phyloP scores from a whole-genome alignment of 2,113 vertebrate species.

The Elephas maximus region DNA sequence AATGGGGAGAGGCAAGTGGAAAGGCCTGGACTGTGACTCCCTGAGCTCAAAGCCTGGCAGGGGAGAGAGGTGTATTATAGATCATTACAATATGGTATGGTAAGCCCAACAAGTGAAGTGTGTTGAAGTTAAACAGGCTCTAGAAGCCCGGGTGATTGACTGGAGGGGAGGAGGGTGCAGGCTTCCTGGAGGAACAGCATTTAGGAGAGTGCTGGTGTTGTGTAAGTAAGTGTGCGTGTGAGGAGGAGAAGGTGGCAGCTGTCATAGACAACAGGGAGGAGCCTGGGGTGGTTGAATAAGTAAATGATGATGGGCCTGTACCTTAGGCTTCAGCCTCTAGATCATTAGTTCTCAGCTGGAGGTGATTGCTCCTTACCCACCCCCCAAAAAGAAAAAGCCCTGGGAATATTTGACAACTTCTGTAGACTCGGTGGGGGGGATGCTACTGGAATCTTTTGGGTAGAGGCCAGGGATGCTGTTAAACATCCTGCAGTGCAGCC shows the following conservation, averaged over 20 bases:
- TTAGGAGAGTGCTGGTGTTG: neutral
- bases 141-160: neutral
- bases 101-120: neutral
- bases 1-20: neutral
- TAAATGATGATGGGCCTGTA: neutral
- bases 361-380: neutral
- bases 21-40: neutral
- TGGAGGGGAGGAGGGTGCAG: neutral
- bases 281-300: neutral
- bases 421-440: neutral
- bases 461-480: neutral
- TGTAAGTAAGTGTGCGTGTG: neutral
- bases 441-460: neutral
- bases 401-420: neutral
- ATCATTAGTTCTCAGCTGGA: neutral
- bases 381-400: too few species aligned
- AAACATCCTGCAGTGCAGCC: neutral
- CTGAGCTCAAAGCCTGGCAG: neutral
- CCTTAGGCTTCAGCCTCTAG: neutral
- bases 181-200: neutral
- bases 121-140: neutral
- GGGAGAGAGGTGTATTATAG: neutral
- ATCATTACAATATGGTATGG: neutral
- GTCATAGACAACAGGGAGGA: neutral
- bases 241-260: neutral